Base-by-base conservation (phyloP, 2,797 vertebrate genomes). In the Coreius guichenoti region DNA sequence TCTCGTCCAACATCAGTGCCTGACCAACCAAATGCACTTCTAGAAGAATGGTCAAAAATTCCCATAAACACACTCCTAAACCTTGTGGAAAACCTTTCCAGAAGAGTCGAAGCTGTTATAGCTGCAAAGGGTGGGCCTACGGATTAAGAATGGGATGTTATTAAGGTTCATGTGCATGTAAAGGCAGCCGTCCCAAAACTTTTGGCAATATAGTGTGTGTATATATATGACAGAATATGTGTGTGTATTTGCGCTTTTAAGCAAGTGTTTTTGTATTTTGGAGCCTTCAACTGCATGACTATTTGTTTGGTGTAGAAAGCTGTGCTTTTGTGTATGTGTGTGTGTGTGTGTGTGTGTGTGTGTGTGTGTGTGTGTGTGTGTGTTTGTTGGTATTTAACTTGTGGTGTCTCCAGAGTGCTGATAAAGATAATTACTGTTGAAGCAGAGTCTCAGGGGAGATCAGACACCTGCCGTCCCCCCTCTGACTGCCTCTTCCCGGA, bases 401-500 rank as follows among this genome's bases (percentile, higher is more conserved):
- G 72, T 84, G 39, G 83, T 80, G 88, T 93, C 91, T 94, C 93
- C 86, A 69, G 93, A 93, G 93, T 88, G 87, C 89, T 86, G 90
- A 90, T 94, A 94, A 92, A 93, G 93, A 94, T 95, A 95, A 96
- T 95, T 94, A 93, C 90, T 93, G 90, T 93, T 88, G 93, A 95
- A 91, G 90, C 91, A 89, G 85, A 14, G 89, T 93, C 92, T 93
- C 93, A 0, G 36, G 91, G 89, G 94, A 90, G 77, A 78, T 89
- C 78, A 45, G 79, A 86, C 87, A 92, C 87, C 74, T 88, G 89
- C 86, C 78, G 85, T 83, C 75, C 89, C 73, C 86, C 69, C 75
- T 82, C 72, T 33, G 19, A 58, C n/a, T 13, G n/a, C 81, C n/a
- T 39, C 74, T 74, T 69, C 82, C 58, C 17, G 14, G 23, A 83